These are phyloP conservation scores for Sarcophaga subvicina DNA, from an alignment of 2,888 invertebrate species.

Conservation along the genomic window DNA sequence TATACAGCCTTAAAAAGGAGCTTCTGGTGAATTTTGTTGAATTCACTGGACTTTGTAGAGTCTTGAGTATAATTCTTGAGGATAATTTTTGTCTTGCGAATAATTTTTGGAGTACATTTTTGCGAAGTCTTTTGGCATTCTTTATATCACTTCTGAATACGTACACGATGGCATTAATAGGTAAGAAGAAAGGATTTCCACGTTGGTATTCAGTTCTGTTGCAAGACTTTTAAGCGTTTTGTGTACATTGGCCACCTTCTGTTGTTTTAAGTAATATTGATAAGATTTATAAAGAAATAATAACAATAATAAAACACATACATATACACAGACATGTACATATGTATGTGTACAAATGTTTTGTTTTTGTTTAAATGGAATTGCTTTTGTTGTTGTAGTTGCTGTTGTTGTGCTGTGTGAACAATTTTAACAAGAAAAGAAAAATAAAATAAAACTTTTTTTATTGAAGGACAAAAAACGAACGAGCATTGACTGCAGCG, in stretches of 20 bases:
- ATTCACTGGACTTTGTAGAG: no score
- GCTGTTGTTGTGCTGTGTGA: conserved; percentile 12
- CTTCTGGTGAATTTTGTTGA: no score
- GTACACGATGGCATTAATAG: no score
- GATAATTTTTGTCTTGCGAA: no score
- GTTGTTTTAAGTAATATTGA: conserved; percentile 57
- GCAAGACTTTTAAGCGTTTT: background rate
- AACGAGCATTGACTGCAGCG: conserved; percentile 72
- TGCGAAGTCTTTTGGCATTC: no score
- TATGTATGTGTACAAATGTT: background rate
- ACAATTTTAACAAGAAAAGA: conserved; percentile 51
- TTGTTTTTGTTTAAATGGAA: conserved; percentile 38
- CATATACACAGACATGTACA: background rate
- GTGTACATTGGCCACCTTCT: conserved; percentile 30
- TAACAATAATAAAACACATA: conserved; percentile 17
- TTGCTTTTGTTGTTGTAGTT: no score
- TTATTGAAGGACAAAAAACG: conserved; percentile 74
- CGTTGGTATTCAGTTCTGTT: no score
- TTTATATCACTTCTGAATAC: no score
- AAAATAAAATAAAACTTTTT: conserved; percentile 10
- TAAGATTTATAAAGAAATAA: conserved; percentile 62
- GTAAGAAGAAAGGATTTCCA: no score
- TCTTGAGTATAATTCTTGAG: no score
- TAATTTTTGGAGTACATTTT: no score
- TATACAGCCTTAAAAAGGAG: no score